Evolutionary conservation across 2,888 invertebrate species (phyloP).

Genomic region (Eilema caniola): DNA sequence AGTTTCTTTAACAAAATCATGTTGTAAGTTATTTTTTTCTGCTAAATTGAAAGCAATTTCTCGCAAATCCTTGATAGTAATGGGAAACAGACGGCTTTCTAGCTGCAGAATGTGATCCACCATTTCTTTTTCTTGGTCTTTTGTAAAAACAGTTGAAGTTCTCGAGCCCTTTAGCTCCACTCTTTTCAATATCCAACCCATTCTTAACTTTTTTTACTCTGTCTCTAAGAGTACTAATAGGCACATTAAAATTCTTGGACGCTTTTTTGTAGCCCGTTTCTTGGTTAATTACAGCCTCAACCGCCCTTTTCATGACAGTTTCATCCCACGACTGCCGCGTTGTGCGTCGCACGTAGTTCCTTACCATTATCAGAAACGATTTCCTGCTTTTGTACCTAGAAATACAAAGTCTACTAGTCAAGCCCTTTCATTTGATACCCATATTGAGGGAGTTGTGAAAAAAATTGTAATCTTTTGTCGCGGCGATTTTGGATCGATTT

Average conservation of each 20-base stretch:
- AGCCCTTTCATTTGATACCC: too few species aligned
- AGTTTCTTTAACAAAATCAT: background rate
- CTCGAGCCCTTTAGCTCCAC: constrained; percentile 1
- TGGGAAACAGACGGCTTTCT: constrained; percentile 15
- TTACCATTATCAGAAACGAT: constrained; percentile 17
- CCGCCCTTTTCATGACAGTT: too few species aligned
- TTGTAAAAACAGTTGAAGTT: constrained; percentile 9
- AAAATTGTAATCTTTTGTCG: too few species aligned
- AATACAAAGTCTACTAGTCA: too few species aligned
- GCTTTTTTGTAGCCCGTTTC: constrained; percentile 7
- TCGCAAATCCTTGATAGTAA: background rate
- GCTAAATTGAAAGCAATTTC: background rate
- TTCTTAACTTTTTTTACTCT: constrained; percentile 18
- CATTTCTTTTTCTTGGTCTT: constrained; percentile 22
- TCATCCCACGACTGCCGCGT: too few species aligned
- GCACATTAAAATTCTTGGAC: constrained; percentile 21
- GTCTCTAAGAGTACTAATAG: constrained; percentile 21
- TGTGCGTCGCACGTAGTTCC: constrained; percentile 21
- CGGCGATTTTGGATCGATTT: too few species aligned
- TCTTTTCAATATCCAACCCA: constrained; percentile 19
- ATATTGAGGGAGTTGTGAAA: too few species aligned
- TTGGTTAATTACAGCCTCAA: too few species aligned
- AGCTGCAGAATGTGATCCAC: constrained; percentile 14
- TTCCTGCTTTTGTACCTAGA: too few species aligned
- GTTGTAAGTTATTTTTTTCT: background rate